Conservation (phyloP, 2,113 vertebrate genomes). For the Ophthalmolycus amberensis region DNA sequence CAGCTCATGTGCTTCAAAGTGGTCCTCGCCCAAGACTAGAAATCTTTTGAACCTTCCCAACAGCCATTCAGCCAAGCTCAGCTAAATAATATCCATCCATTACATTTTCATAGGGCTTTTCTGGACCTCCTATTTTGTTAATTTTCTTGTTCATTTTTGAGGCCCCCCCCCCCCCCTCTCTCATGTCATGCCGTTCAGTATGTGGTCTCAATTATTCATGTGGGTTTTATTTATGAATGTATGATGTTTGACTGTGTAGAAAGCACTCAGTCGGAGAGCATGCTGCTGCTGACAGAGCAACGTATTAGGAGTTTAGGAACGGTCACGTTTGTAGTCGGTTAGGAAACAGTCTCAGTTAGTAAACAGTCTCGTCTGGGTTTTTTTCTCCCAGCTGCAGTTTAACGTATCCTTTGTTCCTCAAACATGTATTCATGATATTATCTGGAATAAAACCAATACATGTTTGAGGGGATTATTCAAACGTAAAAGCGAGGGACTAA, state of each 20-base stretch:
- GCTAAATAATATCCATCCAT: conserved; percentile 68
- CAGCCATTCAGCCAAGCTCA: conserved; percentile 41
- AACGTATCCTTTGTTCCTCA: not conserved
- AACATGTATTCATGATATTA: conserved; percentile 37
- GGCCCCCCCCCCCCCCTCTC: not conserved
- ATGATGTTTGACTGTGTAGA: conserved; percentile 68
- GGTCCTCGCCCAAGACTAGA: conserved; percentile 5
- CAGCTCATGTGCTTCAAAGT: conserved; percentile 17
- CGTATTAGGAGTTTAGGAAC: conserved; percentile 26
- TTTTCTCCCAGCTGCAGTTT: conserved; percentile 1
- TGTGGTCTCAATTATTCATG: conserved; percentile 81
- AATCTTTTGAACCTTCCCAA: conserved; percentile 30
- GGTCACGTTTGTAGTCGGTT: conserved; percentile 38
- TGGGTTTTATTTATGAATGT: conserved; percentile 71
- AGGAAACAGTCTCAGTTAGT: not conserved
- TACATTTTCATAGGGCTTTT: conserved; percentile 72
- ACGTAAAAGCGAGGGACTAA: conserved; percentile 28
- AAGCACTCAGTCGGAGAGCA: conserved; percentile 66
- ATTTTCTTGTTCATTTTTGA: conserved; percentile 73
- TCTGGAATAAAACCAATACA: conserved; percentile 10
- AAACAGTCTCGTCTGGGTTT: not conserved
- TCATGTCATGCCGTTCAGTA: conserved; percentile 56
- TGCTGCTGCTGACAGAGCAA: conserved; percentile 44
- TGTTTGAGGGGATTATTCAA: conserved; percentile 40
- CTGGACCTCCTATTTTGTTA: conserved; percentile 59